Conservation (phyloP, 2,888 invertebrate species). For the Calliphora vomitoria region DNA sequence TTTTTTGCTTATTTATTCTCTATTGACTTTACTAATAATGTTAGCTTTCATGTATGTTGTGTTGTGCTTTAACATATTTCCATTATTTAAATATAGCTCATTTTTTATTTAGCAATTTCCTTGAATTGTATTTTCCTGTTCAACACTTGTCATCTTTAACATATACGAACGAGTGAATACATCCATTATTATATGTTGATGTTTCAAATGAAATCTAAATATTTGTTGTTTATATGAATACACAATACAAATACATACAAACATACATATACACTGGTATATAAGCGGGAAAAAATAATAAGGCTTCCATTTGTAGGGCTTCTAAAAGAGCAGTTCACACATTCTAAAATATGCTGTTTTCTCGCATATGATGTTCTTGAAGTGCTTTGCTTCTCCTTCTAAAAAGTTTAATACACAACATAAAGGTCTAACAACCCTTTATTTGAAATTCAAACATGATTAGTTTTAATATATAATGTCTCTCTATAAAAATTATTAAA, state of each 20-base stretch:
- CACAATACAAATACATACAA: not conserved
- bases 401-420: too few species aligned
- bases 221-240: not conserved
- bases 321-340: too few species aligned
- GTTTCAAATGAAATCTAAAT: conserved; percentile 18
- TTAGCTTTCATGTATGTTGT: not conserved
- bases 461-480: too few species aligned
- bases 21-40: conserved; percentile 4
- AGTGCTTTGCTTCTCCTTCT: too few species aligned
- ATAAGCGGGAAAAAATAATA: not conserved
- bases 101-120: conserved; percentile 8
- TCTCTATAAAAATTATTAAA: too few species aligned
- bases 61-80: not conserved
- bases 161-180: not conserved
- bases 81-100: not conserved
- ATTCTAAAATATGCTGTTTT: too few species aligned
- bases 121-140: conserved; percentile 24
- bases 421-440: too few species aligned
- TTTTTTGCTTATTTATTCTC: not conserved
- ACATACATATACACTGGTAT: not conserved
- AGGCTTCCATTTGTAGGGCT: too few species aligned
- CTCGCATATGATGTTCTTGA: too few species aligned
- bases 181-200: conserved; percentile 1
- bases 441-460: too few species aligned
- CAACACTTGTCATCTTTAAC: conserved; percentile 11